Conservation (phyloP, 2,888 invertebrate genomes). For the Drosophila kokeensis region DNA sequence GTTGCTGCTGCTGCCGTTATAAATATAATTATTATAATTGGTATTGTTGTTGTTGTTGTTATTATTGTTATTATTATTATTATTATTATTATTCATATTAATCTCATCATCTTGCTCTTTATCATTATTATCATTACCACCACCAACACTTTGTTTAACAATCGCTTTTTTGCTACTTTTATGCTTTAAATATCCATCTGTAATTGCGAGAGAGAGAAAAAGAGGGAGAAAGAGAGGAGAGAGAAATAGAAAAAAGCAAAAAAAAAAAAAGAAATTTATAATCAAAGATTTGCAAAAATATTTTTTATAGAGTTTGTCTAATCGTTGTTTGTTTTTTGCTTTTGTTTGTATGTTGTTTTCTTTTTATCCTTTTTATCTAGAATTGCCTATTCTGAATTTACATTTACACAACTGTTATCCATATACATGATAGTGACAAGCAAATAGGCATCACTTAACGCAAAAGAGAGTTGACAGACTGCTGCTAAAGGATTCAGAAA, state of each 20-base stretch:
- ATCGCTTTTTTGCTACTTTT: constrained; percentile 72
- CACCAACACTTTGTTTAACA: constrained; percentile 60
- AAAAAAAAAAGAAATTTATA: constrained; percentile 65
- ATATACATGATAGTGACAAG: constrained; percentile 1
- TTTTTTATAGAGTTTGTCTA: constrained; percentile 18
- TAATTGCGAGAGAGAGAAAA: constrained; percentile 63
- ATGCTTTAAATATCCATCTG: constrained; percentile 82
- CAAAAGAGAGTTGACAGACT: constrained; percentile 18
- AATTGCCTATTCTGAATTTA: constrained; percentile 9
- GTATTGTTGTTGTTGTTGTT: constrained; percentile 22
- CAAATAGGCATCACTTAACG: constrained; percentile 5
- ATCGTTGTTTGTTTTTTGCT: constrained; percentile 21
- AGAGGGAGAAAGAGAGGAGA: constrained; percentile 31
- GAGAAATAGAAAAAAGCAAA: constrained; percentile 67
- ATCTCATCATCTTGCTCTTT: constrained; percentile 41
- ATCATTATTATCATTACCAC: constrained; percentile 30
- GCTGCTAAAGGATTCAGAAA: background rate
- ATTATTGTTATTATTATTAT: constrained; percentile 13
- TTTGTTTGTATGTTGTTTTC: constrained; percentile 6
- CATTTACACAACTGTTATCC: constrained; percentile 11
- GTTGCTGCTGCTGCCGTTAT: constrained; percentile 42
- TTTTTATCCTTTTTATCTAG: constrained; percentile 5
- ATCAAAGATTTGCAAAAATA: constrained; percentile 55
- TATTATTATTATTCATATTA: constrained; percentile 33
- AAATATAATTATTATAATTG: constrained; percentile 27